These are phyloP conservation scores for Euglossa dilemma DNA, from an alignment of 1,140 invertebrate genomes.

Conservation along the genomic window DNA sequence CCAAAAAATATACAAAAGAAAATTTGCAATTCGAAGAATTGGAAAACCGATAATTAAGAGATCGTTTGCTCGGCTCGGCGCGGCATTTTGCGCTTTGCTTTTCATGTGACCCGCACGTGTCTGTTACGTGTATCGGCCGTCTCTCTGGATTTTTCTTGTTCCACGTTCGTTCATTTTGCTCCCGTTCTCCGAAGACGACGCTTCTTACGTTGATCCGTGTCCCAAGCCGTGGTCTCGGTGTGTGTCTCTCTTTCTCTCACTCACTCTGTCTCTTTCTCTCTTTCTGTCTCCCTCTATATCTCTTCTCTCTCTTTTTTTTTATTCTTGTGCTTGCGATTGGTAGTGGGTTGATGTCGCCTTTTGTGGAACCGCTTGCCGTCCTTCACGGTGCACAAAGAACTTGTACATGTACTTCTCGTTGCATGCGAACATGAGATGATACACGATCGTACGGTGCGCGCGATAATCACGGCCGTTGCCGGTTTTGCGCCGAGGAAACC, in stretches of 20 bases:
- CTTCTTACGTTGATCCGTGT: slow-evolving; percentile 24
- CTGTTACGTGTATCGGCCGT: slow-evolving; percentile 57
- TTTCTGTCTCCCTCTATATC: not conserved
- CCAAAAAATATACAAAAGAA: not conserved
- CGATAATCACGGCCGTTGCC: slow-evolving; percentile 25
- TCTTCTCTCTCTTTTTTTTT: not conserved
- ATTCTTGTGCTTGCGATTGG: slow-evolving; percentile 61
- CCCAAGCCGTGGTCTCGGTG: slow-evolving; percentile 25
- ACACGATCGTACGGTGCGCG: slow-evolving; percentile 45
- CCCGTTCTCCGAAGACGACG: slow-evolving; percentile 9
- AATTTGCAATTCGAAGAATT: not conserved
- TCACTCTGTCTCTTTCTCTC: not conserved
- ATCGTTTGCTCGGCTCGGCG: slow-evolving; percentile 36
- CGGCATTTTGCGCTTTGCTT: slow-evolving; percentile 56
- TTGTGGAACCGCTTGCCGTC: slow-evolving; percentile 50
- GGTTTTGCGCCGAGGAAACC: not conserved
- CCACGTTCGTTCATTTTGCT: slow-evolving; percentile 8
- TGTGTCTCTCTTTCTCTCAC: not conserved
- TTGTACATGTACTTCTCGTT: slow-evolving; percentile 29
- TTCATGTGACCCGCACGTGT: slow-evolving; percentile 60
- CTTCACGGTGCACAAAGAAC: slow-evolving; percentile 54
- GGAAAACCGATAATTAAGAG: slow-evolving; percentile 5
- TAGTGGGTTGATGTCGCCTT: slow-evolving; percentile 57
- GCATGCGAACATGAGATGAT: slow-evolving; percentile 52
- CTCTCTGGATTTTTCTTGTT: slow-evolving; percentile 46